Percentiles rank a stretch among this genome's conserved stretches.
Conservation (phyloP, 2,888 invertebrate species). For the Aelia acuminata region DNA sequence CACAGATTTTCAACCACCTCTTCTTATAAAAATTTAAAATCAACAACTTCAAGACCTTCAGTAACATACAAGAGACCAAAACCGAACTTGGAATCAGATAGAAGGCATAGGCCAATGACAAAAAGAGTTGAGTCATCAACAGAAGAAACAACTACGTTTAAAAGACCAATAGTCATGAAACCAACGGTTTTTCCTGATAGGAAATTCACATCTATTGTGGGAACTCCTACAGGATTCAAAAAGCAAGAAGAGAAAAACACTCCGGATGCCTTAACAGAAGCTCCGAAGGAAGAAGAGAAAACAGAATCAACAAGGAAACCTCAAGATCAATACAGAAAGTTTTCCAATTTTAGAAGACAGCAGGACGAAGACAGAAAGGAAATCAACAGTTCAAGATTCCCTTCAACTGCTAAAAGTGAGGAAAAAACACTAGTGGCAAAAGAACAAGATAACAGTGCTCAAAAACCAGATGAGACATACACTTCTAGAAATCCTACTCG, state of each 20-base stretch:
- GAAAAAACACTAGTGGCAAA: neutral
- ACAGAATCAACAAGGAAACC: constrained; percentile 31
- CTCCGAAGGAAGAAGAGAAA: constrained; percentile 56
- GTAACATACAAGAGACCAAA: constrained; percentile 1
- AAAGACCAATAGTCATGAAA: constrained; percentile 58
- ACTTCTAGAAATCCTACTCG: neutral
- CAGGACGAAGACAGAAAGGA: constrained; percentile 56
- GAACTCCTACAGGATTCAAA: constrained; percentile 62
- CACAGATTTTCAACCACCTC: constrained; percentile 62
- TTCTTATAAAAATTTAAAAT: constrained; percentile 34
- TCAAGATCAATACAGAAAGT: constrained; percentile 50
- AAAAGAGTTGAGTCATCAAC: constrained; percentile 55
- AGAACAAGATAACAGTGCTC: constrained; percentile 12
- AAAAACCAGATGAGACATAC: constrained; percentile 14
- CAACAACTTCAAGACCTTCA: constrained; percentile 53
- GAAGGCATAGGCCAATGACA: constrained; percentile 44
- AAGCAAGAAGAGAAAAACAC: constrained; percentile 59
- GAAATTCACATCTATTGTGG: constrained; percentile 61
- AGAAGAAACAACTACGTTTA: constrained; percentile 51
- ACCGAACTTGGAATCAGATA: constrained; percentile 32
- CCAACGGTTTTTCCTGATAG: constrained; percentile 56
- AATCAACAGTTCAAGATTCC: neutral
- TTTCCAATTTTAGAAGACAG: constrained; percentile 52
- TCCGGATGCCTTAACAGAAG: constrained; percentile 42
- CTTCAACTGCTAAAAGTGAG: constrained; percentile 13